Percentiles rank a stretch among this genome's conserved stretches.
Conservation (phyloP, 2,797 vertebrate species). For the Gouania willdenowi region DNA sequence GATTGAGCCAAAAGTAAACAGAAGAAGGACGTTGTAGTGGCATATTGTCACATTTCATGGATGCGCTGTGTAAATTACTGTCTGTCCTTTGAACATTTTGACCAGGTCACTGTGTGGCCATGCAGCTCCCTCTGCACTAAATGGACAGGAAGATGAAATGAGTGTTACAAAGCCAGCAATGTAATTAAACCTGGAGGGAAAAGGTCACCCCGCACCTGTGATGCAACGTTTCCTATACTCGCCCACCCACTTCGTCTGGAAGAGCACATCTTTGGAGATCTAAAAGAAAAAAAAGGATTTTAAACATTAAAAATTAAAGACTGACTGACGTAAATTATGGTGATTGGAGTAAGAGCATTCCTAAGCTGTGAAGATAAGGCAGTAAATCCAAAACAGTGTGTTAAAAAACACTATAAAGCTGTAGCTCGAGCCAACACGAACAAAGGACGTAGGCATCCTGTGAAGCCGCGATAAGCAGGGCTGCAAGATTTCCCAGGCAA, state of each 20-base stretch:
- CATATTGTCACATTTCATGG: conserved; percentile 11
- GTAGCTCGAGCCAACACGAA: not conserved
- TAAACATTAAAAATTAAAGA: not conserved
- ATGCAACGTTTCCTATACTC: conserved; percentile 3
- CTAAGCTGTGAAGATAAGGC: not conserved
- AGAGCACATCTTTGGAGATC: too few relatives aligned
- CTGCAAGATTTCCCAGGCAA: not conserved
- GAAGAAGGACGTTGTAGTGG: conserved; percentile 5
- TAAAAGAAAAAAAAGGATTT: not conserved
- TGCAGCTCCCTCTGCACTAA: conserved; percentile 37
- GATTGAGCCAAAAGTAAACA: too few relatives aligned
- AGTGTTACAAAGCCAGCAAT: conserved; percentile 26
- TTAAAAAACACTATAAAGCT: not conserved
- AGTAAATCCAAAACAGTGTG: not conserved
- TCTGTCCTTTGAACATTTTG: conserved; percentile 26
- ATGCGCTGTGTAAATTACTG: conserved; percentile 43
- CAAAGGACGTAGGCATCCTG: not conserved
- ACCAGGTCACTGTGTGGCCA: conserved; percentile 43
- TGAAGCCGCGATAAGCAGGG: not conserved
- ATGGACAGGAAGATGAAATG: conserved; percentile 57
- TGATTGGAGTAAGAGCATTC: not conserved
- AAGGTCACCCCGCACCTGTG: conserved; percentile 28
- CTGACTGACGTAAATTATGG: not conserved
- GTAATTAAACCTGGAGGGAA: conserved; percentile 55
- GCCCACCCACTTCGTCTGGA: not conserved